Percentiles rank a stretch among this genome's conserved stretches.
phyloP scores from a whole-genome alignment of 2,797 vertebrate species.

The Pampus argenteus region DNA sequence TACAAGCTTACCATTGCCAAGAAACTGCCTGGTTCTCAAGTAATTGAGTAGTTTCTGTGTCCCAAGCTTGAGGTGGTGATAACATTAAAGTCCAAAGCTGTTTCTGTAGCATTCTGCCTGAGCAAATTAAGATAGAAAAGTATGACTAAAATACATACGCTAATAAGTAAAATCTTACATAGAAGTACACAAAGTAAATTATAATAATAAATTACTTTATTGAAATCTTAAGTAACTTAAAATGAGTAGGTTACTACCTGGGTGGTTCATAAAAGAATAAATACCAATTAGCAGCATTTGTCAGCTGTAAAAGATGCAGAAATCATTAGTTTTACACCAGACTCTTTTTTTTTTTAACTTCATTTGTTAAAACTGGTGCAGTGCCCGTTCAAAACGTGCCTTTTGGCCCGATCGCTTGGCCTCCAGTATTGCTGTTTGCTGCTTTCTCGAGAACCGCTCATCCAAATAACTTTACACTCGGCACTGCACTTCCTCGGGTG shows the following conservation, averaged over 20 bases:
- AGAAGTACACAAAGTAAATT: background rate
- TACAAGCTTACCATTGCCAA: constrained; percentile 46
- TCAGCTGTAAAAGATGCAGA: background rate
- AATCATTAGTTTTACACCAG: background rate
- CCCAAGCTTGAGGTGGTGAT: constrained; percentile 34
- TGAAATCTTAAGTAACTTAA: background rate
- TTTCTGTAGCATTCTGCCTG: background rate
- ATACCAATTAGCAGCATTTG: background rate
- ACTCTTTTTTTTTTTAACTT: background rate
- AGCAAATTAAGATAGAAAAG: constrained; percentile 2
- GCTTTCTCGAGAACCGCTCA: no score
- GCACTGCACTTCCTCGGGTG: no score
- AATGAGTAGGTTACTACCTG: background rate
- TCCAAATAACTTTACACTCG: no score
- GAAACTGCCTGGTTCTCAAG: constrained; percentile 42
- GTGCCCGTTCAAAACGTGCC: no score
- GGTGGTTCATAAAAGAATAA: background rate
- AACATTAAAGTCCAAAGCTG: constrained; percentile 4
- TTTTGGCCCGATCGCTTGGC: no score
- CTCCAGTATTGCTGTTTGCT: no score
- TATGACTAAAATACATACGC: background rate
- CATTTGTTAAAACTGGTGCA: no score
- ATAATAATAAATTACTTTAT: background rate
- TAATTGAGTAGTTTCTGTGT: constrained; percentile 44
- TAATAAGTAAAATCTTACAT: background rate